Conservation (phyloP, 2,888 invertebrate species). For the Parascotia fuliginaria region DNA sequence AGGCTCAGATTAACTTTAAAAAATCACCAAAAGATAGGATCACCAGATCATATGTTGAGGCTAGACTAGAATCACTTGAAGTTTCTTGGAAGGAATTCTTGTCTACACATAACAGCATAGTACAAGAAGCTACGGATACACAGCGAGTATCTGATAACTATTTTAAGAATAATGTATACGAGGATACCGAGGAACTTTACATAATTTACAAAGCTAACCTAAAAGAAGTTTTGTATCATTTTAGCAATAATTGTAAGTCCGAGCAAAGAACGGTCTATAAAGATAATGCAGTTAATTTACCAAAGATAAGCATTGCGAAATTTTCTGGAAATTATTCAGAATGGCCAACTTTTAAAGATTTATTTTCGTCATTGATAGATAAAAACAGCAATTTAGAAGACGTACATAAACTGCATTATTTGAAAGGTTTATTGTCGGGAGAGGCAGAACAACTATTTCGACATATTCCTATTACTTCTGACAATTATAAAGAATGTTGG, state of each 20-base stretch:
- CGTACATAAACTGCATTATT: conserved; percentile 4
- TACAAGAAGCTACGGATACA: too few relatives aligned
- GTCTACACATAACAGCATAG: too few relatives aligned
- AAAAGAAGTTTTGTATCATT: background rate
- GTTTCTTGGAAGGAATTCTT: too few relatives aligned
- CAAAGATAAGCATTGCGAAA: background rate
- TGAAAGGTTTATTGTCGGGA: background rate
- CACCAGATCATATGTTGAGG: background rate
- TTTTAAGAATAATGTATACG: background rate
- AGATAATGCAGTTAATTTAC: background rate
- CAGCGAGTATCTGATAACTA: too few relatives aligned
- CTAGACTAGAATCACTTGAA: too few relatives aligned
- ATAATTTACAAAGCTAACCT: background rate
- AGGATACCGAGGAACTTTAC: background rate
- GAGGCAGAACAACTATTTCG: conserved; percentile 5
- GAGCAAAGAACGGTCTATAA: background rate
- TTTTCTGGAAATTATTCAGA: too few relatives aligned
- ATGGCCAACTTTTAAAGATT: background rate
- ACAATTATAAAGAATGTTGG: conserved; percentile 2
- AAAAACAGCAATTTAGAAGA: background rate
- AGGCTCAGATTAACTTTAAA: conserved; percentile 1
- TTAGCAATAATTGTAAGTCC: background rate
- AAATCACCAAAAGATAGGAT: conserved; percentile 2
- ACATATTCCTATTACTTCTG: background rate
- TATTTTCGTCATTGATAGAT: conserved; percentile 1